These are phyloP conservation scores for Plecotus auritus DNA, from an alignment of 2,113 vertebrate species.

Conservation along the genomic window DNA sequence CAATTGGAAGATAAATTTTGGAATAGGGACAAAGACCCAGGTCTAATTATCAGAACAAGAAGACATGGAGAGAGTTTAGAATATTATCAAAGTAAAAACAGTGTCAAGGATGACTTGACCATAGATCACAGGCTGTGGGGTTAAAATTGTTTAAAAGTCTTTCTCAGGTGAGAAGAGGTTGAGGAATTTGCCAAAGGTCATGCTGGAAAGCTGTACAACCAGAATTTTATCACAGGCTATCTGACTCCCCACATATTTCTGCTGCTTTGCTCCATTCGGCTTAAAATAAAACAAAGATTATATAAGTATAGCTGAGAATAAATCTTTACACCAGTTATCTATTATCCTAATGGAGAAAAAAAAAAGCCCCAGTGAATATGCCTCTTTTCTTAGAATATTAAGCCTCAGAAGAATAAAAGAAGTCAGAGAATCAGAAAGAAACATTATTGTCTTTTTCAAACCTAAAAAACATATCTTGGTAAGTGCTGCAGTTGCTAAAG, in stretches of 20 bases:
- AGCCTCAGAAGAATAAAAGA: not conserved
- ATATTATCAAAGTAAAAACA: not conserved
- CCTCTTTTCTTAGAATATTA: not conserved
- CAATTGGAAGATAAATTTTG: not conserved
- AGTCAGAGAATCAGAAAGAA: not conserved
- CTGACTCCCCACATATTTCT: not conserved
- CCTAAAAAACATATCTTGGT: not conserved
- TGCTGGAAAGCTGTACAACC: not conserved
- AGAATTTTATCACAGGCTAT: not conserved
- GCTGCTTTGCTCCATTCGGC: not conserved
- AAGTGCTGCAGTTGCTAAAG: not conserved
- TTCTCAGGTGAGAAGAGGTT: constrained; percentile 2
- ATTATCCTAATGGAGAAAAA: not conserved
- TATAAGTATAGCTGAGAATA: not conserved
- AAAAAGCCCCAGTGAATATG: not conserved
- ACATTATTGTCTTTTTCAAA: not conserved
- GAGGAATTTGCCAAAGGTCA: not conserved
- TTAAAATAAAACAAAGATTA: constrained; percentile 28
- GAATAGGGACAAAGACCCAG: not conserved
- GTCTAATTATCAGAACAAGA: not conserved
- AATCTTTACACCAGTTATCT: not conserved
- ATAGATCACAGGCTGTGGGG: not conserved
- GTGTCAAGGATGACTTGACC: not conserved
- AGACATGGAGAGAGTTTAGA: not conserved
- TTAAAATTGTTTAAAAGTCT: not conserved